These are phyloP conservation scores for Timema cristinae DNA, from an alignment of 2,888 invertebrate species.

Conservation along the genomic window DNA sequence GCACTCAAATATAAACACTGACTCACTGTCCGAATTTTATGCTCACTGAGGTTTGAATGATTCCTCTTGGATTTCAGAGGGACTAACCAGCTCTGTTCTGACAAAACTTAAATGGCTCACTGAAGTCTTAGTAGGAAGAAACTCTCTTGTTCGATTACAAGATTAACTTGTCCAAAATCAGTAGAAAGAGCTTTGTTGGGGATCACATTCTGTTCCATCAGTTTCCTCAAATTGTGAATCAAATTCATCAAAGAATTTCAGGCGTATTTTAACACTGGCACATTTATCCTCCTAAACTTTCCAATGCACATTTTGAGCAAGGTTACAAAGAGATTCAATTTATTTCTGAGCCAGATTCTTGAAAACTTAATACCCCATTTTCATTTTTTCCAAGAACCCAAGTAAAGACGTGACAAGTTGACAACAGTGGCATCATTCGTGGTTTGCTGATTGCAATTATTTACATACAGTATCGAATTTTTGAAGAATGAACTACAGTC, in stretches of 20 bases:
- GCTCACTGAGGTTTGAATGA: neutral
- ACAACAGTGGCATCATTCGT: neutral
- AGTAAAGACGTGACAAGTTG: neutral
- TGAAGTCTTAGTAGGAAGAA: neutral
- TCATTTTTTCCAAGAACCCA: neutral
- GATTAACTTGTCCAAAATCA: slow-evolving; percentile 1
- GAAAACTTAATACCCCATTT: neutral
- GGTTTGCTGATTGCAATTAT: neutral
- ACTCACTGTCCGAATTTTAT: neutral
- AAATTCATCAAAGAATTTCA: neutral
- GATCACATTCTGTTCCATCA: neutral
- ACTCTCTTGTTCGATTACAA: neutral
- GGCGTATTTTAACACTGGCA: neutral
- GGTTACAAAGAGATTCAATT: neutral
- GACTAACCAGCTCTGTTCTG: neutral
- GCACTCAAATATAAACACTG: neutral
- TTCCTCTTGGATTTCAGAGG: neutral
- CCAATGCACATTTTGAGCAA: neutral
- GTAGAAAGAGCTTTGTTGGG: neutral
- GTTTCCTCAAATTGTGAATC: slow-evolving; percentile 1
- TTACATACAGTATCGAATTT: neutral
- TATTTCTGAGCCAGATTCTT: neutral
- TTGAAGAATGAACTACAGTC: slow-evolving; percentile 11
- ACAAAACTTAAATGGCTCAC: slow-evolving; percentile 5
- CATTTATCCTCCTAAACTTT: too few relatives aligned